Percentiles rank a stretch among this genome's conserved stretches.
Conservation (phyloP, 35 echinoderm and acorn worm genomes). For the Lytechinus pictus region DNA sequence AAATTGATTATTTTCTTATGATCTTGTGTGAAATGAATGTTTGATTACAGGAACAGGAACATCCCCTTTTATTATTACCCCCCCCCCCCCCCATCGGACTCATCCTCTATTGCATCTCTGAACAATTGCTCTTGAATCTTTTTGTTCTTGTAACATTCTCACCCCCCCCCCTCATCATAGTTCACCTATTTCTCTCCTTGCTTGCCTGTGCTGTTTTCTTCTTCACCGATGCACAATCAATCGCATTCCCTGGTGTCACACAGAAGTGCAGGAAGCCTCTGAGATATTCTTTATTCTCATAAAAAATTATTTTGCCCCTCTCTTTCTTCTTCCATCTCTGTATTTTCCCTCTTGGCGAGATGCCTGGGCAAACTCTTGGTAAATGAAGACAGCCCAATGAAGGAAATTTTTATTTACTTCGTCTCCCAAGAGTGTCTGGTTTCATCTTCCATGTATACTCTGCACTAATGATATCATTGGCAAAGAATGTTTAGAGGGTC, state of each 20-base stretch:
- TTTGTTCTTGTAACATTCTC: neutral
- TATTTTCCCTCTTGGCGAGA: neutral
- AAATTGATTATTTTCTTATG: too few species aligned
- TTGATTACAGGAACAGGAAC: too few species aligned
- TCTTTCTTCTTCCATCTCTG: neutral
- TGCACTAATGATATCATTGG: conserved; percentile 3
- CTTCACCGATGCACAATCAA: neutral
- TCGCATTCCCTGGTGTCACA: neutral
- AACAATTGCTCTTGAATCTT: too few species aligned
- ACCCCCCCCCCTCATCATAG: neutral
- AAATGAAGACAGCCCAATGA: conserved; percentile 18
- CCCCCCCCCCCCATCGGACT: neutral
- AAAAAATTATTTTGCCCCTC: neutral
- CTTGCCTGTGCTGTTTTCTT: neutral
- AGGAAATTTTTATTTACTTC: conserved; percentile 14
- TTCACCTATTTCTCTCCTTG: neutral
- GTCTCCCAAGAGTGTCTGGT: neutral
- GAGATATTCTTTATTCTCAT: neutral
- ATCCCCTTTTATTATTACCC: neutral
- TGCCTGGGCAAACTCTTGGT: neutral
- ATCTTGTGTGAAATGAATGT: too few species aligned
- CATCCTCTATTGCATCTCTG: neutral
- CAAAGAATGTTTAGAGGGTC: neutral
- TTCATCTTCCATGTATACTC: neutral
- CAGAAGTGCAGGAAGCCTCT: neutral